Conservation (phyloP, 1,140 invertebrate genomes). For the Hydropsyche tenuis region DNA sequence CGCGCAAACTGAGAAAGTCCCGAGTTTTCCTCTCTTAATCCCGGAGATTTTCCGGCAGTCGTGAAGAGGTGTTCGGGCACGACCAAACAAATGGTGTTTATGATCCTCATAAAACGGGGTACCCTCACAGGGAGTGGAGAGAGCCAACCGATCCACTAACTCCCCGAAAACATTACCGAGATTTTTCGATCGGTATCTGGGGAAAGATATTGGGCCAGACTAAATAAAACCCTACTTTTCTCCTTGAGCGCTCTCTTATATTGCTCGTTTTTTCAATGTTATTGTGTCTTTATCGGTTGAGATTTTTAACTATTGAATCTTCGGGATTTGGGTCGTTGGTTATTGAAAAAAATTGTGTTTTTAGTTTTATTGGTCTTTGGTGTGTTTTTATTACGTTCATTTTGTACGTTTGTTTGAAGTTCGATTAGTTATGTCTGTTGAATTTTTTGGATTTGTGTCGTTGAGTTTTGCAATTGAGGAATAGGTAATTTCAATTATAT, state of each 20-base stretch:
- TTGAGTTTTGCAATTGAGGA: too few species aligned
- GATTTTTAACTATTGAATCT: too few species aligned
- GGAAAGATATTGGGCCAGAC: conserved; percentile 46
- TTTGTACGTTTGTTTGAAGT: too few species aligned
- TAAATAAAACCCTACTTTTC: conserved; percentile 45
- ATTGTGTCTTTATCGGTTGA: too few species aligned
- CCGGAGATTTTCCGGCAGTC: conserved; percentile 23
- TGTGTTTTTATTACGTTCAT: too few species aligned
- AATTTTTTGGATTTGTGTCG: too few species aligned
- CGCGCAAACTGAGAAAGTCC: background rate
- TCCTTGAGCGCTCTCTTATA: background rate
- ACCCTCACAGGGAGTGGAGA: conserved; percentile 17
- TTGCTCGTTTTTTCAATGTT: too few species aligned
- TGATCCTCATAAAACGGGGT: conserved; percentile 38
- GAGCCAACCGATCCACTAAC: conserved; percentile 41
- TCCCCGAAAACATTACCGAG: conserved; percentile 43
- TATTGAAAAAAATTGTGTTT: too few species aligned
- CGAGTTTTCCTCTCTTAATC: conserved; percentile 34
- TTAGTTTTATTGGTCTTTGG: too few species aligned
- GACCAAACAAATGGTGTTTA: conserved; percentile 43
- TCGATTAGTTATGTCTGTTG: too few species aligned
- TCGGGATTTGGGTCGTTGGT: too few species aligned
- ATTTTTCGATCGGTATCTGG: conserved; percentile 48
- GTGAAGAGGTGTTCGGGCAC: conserved; percentile 35
- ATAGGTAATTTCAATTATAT: too few species aligned